phyloP scores from a whole-genome alignment of 2,113 vertebrate species.

The Sigmodon hispidus region DNA sequence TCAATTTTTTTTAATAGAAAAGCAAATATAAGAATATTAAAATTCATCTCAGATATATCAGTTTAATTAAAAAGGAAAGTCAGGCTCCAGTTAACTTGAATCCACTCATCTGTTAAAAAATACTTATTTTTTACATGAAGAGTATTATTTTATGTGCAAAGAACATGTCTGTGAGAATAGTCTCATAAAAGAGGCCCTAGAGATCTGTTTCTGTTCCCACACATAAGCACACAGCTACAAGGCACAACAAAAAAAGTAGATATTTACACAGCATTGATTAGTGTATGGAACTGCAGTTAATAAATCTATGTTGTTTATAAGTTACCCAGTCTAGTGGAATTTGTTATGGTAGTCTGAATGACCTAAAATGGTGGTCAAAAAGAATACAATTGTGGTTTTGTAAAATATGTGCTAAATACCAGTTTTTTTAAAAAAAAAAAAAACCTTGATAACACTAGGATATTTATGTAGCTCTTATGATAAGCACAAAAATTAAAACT shows the following conservation, averaged over 20 bases:
- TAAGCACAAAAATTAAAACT: background rate
- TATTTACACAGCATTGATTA: background rate
- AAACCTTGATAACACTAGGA: background rate
- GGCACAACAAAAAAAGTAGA: background rate
- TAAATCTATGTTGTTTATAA: background rate
- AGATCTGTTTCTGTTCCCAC: background rate
- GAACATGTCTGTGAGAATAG: background rate
- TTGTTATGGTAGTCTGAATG: background rate
- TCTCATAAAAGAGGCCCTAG: background rate
- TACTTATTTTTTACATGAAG: slow-evolving; percentile 37
- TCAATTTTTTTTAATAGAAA: slow-evolving; percentile 42
- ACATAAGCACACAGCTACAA: background rate
- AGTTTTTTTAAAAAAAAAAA: background rate
- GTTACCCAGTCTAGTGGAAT: background rate
- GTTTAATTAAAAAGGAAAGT: slow-evolving; percentile 45
- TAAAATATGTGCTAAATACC: background rate
- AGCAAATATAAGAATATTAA: slow-evolving; percentile 48
- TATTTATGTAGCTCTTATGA: background rate
- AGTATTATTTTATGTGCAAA: slow-evolving; percentile 4
- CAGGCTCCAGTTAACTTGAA: slow-evolving; percentile 31
- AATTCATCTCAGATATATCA: slow-evolving; percentile 32
- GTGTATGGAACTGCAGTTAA: background rate
- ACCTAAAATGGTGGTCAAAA: background rate
- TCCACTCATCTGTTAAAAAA: slow-evolving; percentile 25
- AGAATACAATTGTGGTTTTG: background rate